Evolutionary conservation across 2,113 vertebrate species (phyloP), one percentile per base, ranked within the genome.

Genomic region (Chaetops frenatus): DNA sequence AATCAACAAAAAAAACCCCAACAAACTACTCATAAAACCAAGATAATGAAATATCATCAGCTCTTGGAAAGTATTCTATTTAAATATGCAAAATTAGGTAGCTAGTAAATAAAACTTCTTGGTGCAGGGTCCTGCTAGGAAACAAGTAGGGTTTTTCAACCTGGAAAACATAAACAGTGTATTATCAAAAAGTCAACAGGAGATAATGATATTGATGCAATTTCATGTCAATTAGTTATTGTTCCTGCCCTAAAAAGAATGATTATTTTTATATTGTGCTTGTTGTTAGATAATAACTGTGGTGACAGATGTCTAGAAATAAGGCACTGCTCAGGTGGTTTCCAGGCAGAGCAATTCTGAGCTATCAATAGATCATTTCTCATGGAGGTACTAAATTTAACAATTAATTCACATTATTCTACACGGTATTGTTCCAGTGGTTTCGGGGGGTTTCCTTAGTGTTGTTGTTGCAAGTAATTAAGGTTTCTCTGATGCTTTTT

Each of bases 281-380:
- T 96, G 47, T 88, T 95, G 93, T 73, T 85, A 95, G 69, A 81
- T 94, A 95, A 95, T 81, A 92, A 83, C 71, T 88, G 91, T 91
- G 88, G 76, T 82, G 94, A 96, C 90, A 95, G 93, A 94, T 88
- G 79, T 90, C 64, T 90, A 94, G 71, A 86, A 94, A 86, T 51
- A 88, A 90, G 31, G 79, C 76, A 74, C 35, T 15, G 51, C 82
- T 95, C 92, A 92, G 94, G 90, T 92, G 76, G 64, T 93, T 96
- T 94, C 96, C 94, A 95, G 71, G 92, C 88, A 96, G 54, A 92
- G 51, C 1, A 4, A 83, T 92, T 70, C 11, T 12, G 79, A 80
- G 40, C 60, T 86, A 67, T 86, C 93, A 92, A 47, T 18, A 66
- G 51, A 73, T 13, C 3, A 1, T 83, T 93, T 90, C 82, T 88